Evolutionary conservation across 37 sponge, comb jelly and placozoan species (phyloP), one percentile per base, ranked within the genome.

Genomic region (Petrosia ficiformis): DNA sequence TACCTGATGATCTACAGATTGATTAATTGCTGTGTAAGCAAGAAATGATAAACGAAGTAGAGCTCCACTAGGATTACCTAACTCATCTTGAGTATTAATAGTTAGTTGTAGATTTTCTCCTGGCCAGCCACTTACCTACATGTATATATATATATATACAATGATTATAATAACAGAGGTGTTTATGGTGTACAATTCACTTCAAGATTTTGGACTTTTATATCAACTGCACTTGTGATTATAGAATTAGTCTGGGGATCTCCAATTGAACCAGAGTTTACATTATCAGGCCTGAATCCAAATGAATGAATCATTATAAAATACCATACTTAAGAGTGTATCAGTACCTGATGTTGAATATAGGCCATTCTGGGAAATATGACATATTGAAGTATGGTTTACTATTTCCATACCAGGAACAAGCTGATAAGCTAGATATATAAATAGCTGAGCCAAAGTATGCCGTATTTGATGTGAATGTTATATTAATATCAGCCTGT

Each of bases 41-140:
- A 40, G 33, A 72, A 64, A 35, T 3, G 1, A 26, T n/a, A 74
- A 59, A 1, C 84, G 39, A 48, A 76, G 71, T 32, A 19, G 60
- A 0, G 57, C 66, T 73, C 67, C 40, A 1, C 83, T 88, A 0
- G 79, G 79, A 31, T 73, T 42, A 21, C 54, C 60, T 1, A 82
- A 74, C 70, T 82, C 61, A 59, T 88, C 89, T 34, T 37, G 31
- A 31, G 69, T 83, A 30, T 14, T 67, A 39, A 88, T 56, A 0
- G 24, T 16, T 14, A 88, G 8, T 0, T 59, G 0, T 25, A 78
- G 74, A n/a, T 43, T 54, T 22, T 43, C 36, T n/a, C 89, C 89
- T 0, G 89, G 89, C 81, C 75, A 87, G 0, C 59, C 77, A 22
- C 8, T 36, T 16, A 81, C 66, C 86, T 86, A n/a, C n/a, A n/a